Percentiles rank a stretch among this genome's conserved stretches.
phyloP scores from a whole-genome alignment of 2,797 vertebrate species.

The Xyrichtys novacula region DNA sequence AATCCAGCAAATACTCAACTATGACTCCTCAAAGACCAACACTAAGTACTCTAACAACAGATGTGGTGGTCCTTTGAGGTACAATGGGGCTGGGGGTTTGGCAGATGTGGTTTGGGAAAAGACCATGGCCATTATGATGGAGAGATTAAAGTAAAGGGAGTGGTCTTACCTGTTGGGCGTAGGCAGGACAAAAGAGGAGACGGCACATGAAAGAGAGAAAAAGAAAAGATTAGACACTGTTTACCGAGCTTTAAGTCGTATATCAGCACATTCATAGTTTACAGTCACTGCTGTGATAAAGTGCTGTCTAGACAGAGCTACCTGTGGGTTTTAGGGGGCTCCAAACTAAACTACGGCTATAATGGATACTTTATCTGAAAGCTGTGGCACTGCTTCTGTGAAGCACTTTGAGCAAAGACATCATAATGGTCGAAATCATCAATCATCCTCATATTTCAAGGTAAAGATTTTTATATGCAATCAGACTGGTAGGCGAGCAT shows the following conservation, averaged over 20 bases:
- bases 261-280: conserved; percentile 49
- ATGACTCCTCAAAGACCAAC: neutral
- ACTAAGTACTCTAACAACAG: conserved; percentile 19
- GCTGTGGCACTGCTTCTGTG: conserved; percentile 16
- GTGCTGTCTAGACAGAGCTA: conserved; percentile 64
- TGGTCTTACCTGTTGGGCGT: conserved; percentile 85
- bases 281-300: conserved; percentile 38
- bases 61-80: conserved; percentile 52
- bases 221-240: conserved; percentile 65
- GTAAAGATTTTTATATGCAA: conserved; percentile 54
- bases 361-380: conserved; percentile 31
- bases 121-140: conserved; percentile 59
- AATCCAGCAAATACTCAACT: conserved; percentile 2
- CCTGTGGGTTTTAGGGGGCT: conserved; percentile 26
- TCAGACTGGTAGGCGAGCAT: conserved; percentile 21
- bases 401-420: conserved; percentile 48
- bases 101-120: conserved; percentile 59
- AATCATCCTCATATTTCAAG: conserved; percentile 58
- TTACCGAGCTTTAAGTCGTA: conserved; percentile 56
- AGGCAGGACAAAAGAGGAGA: conserved; percentile 63
- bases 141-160: conserved; percentile 77
- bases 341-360: conserved; percentile 38
- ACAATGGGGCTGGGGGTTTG: conserved; percentile 25
- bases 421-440: conserved; percentile 42
- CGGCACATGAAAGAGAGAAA: conserved; percentile 84